Evolutionary conservation across 1,140 invertebrate genomes (phyloP), one percentile per base, ranked within the genome.

Genomic region (Vanessa tameamea): DNA sequence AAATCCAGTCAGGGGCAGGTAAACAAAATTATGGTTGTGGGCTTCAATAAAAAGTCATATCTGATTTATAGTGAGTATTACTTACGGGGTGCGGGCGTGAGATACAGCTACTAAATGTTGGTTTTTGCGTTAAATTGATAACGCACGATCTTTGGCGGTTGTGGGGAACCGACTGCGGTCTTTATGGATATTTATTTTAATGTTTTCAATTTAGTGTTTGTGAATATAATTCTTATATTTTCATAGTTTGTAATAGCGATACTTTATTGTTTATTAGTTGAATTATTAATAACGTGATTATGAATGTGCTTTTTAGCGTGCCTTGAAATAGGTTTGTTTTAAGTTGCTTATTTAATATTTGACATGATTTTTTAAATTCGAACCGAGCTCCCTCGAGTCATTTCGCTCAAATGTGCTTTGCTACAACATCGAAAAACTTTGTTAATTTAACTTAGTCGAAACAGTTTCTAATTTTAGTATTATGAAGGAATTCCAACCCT

Each of bases 41-140:
- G 64, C 73, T 70, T 78, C 75, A 79, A 79, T 83, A 81, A 79
- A 81, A 73, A 70, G 64, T 63, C 71, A 66, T 80, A 78, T 82
- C 69, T 76, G 80, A 82, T 82, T 83, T 82, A 82, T 82, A 78
- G 73, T 83, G 47, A 77, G 72, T 73, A 78, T 78, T 77, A 80
- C 74, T 79, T 78, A 78, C 74, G 61, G 69, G 73, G 78, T 74
- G 73, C 63, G 57, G 47, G 59, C 72, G 64, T 48, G 72, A 70
- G 76, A 80, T 82, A 80, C 64, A 76, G 63, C 67, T 66, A 47
- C 67, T 76, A 73, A 72, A 70, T 69, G 74, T 74, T 73, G 68
- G 64, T 78, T 81, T 76, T 74, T 50, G 64, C 75, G 69, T 67
- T 53, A 68, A 75, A 80, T 78, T 78, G 77, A 77, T 79, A 75